Evolutionary conservation across 1,140 invertebrate species (phyloP).

Genomic region (Mycetomoellerius zeteki): DNA sequence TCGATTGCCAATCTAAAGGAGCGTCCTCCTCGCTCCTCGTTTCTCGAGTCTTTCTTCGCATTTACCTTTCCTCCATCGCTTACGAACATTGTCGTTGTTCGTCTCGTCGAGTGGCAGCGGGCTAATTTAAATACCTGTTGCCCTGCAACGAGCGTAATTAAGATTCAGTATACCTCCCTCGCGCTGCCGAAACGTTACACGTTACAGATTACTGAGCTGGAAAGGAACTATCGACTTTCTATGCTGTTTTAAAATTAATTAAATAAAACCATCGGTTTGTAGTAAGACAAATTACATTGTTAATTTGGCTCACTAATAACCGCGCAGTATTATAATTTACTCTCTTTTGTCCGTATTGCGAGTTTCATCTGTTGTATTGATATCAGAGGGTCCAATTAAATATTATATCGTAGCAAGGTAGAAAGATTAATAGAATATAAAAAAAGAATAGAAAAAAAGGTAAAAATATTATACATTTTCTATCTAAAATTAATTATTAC

Average conservation of each 20-base stretch:
- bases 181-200: background rate
- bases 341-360: too few relatives aligned
- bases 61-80: conserved; percentile 28
- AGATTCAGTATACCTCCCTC: conserved; percentile 6
- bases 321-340: too few relatives aligned
- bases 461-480: too few relatives aligned
- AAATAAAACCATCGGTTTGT: too few relatives aligned
- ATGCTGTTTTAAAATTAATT: background rate
- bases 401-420: too few relatives aligned
- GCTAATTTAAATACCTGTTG: conserved; percentile 78
- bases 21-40: conserved; percentile 6
- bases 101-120: conserved; percentile 57
- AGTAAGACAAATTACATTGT: too few relatives aligned
- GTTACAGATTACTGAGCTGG: background rate
- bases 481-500: background rate
- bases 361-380: too few relatives aligned
- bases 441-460: too few relatives aligned
- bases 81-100: conserved; percentile 46
- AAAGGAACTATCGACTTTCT: background rate
- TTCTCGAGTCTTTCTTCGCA: conserved; percentile 39
- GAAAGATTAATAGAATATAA: too few relatives aligned
- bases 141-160: conserved; percentile 55
- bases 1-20: conserved; percentile 58
- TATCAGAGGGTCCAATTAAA: too few relatives aligned
- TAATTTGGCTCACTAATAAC: too few relatives aligned